Percentiles rank a stretch among this genome's conserved stretches.
phyloP scores from a whole-genome alignment of 2,113 vertebrate species.

The Trinectes maculatus region DNA sequence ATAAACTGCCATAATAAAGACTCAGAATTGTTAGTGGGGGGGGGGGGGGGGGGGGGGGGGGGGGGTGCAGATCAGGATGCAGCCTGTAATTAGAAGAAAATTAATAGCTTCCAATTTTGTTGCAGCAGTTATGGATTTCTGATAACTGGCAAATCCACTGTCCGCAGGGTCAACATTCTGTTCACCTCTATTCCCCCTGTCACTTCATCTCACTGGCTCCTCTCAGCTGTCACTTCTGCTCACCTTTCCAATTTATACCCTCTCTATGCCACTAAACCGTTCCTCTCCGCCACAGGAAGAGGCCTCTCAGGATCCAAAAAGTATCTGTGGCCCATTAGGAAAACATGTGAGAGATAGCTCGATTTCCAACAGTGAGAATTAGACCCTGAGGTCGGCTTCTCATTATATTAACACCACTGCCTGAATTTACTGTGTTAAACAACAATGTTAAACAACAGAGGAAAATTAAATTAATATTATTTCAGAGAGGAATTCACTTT shows the following conservation, averaged over 20 bases:
- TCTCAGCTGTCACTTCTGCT: conserved; percentile 30
- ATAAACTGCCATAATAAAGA: conserved; percentile 15
- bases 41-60: background rate
- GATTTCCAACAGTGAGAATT: conserved; percentile 20
- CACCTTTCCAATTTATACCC: background rate
- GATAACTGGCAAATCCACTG: background rate
- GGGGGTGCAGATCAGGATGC: background rate
- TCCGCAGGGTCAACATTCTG: background rate
- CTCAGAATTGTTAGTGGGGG: background rate
- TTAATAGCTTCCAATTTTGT: background rate
- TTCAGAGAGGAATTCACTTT: background rate
- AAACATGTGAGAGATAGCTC: background rate
- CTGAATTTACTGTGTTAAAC: background rate
- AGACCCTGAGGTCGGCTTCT: conserved; percentile 12
- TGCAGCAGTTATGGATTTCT: background rate
- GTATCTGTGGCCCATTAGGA: conserved; percentile 15
- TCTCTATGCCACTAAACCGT: conserved; percentile 10
- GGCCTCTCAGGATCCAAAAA: conserved; percentile 12
- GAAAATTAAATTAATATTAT: background rate
- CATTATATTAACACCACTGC: background rate
- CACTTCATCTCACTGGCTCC: conserved; percentile 3
- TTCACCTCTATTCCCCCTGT: background rate
- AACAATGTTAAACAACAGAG: conserved; percentile 1
- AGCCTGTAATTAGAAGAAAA: background rate
- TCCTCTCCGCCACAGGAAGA: conserved; percentile 17